Percentiles rank a stretch among this genome's conserved stretches.
phyloP scores from a whole-genome alignment of 2,797 vertebrate genomes.

The Orientallactaga sibirica region DNA sequence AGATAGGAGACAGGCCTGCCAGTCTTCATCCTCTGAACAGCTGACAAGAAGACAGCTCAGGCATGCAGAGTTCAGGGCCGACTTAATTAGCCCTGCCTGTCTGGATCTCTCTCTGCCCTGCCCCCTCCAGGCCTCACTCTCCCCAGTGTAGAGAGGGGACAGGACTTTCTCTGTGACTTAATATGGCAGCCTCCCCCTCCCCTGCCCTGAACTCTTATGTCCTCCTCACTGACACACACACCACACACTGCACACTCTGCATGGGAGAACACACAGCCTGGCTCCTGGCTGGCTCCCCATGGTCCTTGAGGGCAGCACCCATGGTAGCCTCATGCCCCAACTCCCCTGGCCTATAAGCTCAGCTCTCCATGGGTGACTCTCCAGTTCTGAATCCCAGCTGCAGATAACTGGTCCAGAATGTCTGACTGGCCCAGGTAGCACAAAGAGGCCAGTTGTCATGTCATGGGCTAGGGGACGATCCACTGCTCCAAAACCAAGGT shows the following conservation, averaged over 20 bases:
- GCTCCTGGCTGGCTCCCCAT: background rate
- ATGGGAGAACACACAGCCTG: background rate
- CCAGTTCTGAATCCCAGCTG: background rate
- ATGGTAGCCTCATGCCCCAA: background rate
- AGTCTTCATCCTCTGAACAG: background rate
- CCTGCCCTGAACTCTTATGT: background rate
- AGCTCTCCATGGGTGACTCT: background rate
- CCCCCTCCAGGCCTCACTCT: background rate
- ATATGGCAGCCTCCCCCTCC: background rate
- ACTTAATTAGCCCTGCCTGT: background rate
- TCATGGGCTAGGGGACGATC: background rate
- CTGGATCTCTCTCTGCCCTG: background rate
- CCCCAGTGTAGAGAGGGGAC: background rate
- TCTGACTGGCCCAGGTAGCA: background rate
- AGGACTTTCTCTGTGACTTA: background rate
- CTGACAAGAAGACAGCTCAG: background rate
- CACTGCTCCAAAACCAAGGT: background rate
- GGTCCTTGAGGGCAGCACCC: background rate
- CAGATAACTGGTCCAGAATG: conserved; percentile 8
- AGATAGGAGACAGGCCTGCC: background rate
- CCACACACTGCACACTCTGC: background rate
- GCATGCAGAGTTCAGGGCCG: background rate
- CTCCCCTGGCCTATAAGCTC: background rate
- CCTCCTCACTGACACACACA: background rate
- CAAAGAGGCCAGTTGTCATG: background rate